Evolutionary conservation across 2,113 vertebrate species (phyloP), one percentile per base, ranked within the genome.

Genomic region (Plecturocebus donacophilus): DNA sequence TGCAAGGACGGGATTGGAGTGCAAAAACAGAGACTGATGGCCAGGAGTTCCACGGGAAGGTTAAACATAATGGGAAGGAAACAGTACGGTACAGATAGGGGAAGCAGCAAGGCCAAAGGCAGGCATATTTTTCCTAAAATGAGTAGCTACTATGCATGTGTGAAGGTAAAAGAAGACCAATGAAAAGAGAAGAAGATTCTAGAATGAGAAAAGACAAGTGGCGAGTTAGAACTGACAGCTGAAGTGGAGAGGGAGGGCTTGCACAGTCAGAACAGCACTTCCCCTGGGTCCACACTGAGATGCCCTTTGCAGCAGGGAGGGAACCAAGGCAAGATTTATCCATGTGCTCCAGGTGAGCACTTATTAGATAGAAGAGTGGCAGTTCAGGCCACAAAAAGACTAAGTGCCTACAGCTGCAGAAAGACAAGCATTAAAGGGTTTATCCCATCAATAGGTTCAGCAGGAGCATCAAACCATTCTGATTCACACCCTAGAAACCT

Each of bases 341-440:
- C 58, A 7, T 58, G 49, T 81, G 38, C 80, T 42, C 49, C 82
- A 87, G 89, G 77, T n/a, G 80, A 58, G n/a, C 92, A 90, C 92
- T 94, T 84, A 49, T 45, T 80, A 97, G 79, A 93, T 61, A 89
- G 42, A 71, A 77, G 30, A 54, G 47, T 86, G 77, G 61, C 70
- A 47, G 56, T 58, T 77, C 45, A 21, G 70, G 85, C 52, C 58
- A 82, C 84, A 85, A 52, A 76, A 95, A 82, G 47, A 61, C 40
- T 40, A 70, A 54, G 52, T 35, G 58, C 73, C 76, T 61, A 38
- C 85, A 97, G 96, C 86, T 81, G 42, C 61, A 83, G 40, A 90
- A 90, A 96, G 90, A 66, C 49, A 90, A 49, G 85, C 84, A 96
- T 97, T 14, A 97, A 97, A 96, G 90, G 73, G 35, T 16, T 58